These are phyloP conservation scores for Mustela nigripes DNA, from an alignment of 2,113 vertebrate species.

Conservation along the genomic window DNA sequence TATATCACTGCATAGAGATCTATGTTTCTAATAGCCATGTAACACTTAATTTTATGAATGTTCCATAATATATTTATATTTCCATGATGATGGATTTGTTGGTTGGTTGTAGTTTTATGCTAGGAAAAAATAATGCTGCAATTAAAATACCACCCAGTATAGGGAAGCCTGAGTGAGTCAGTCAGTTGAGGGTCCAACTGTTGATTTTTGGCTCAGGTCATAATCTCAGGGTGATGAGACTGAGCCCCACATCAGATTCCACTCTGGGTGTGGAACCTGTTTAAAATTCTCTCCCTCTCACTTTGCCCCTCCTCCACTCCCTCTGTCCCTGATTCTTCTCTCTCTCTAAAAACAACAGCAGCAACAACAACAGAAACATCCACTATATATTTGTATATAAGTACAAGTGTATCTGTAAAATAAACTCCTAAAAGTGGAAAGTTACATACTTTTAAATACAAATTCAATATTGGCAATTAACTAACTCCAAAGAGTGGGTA, in stretches of 20 bases:
- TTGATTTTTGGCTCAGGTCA: neutral
- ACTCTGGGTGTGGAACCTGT: no score
- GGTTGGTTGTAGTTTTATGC: neutral
- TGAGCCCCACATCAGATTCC: no score
- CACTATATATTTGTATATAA: neutral
- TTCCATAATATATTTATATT: neutral
- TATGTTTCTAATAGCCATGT: neutral
- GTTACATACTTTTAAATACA: neutral
- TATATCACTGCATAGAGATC: neutral
- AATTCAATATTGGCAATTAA: neutral
- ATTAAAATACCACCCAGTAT: neutral
- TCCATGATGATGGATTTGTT: neutral
- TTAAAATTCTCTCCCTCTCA: no score
- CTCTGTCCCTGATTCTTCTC: no score
- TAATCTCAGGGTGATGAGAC: neutral
- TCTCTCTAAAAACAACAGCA: no score
- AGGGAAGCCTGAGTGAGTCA: neutral
- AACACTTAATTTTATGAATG: neutral
- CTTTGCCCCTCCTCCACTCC: no score
- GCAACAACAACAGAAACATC: no score
- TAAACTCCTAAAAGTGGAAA: neutral
- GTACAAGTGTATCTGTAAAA: neutral
- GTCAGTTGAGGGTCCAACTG: neutral
- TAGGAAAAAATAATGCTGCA: neutral
- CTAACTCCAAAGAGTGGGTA: neutral